These are phyloP conservation scores for Nanorana parkeri DNA, from an alignment of 2,113 vertebrate species.

Conservation along the genomic window DNA sequence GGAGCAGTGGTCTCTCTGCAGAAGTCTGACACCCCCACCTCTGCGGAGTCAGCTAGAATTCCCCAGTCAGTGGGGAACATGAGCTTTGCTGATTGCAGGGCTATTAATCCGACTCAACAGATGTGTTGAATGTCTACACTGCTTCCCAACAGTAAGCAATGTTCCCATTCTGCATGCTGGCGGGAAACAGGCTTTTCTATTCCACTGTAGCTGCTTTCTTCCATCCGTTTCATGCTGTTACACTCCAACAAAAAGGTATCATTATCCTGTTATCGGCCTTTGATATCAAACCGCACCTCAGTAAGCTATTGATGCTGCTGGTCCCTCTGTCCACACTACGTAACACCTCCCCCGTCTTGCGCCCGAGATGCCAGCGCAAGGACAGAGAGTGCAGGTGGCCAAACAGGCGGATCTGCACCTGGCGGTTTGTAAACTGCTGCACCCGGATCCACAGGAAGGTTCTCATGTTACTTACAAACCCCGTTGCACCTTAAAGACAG, in stretches of 20 bases:
- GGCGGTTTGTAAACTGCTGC: slow-evolving; percentile 91
- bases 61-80: too few species aligned
- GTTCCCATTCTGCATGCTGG: too few species aligned
- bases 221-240: too few species aligned
- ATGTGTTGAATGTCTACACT: too few species aligned
- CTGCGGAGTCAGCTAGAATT: too few species aligned
- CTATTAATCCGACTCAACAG: too few species aligned
- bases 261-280: too few species aligned
- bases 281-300: slow-evolving; percentile 76
- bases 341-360: slow-evolving; percentile 91
- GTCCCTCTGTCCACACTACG: slow-evolving; percentile 91
- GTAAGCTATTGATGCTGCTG: slow-evolving; percentile 88
- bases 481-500: slow-evolving; percentile 72
- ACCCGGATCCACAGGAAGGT: slow-evolving; percentile 94
- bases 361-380: slow-evolving; percentile 91
- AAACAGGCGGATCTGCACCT: slow-evolving; percentile 88
- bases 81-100: too few species aligned
- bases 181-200: too few species aligned
- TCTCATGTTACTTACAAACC: slow-evolving; percentile 91
- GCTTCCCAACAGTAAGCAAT: too few species aligned
- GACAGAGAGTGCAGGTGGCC: slow-evolving; percentile 87
- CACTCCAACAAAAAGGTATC: too few species aligned
- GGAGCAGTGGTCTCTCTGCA: not conserved
- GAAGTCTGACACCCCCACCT: not conserved
- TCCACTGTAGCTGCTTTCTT: too few species aligned